A percentile compares a stretch with the other conserved stretches of the same genome.
phyloP scores from a whole-genome alignment of 2,113 vertebrate genomes.

The Fulmarus glacialis region DNA sequence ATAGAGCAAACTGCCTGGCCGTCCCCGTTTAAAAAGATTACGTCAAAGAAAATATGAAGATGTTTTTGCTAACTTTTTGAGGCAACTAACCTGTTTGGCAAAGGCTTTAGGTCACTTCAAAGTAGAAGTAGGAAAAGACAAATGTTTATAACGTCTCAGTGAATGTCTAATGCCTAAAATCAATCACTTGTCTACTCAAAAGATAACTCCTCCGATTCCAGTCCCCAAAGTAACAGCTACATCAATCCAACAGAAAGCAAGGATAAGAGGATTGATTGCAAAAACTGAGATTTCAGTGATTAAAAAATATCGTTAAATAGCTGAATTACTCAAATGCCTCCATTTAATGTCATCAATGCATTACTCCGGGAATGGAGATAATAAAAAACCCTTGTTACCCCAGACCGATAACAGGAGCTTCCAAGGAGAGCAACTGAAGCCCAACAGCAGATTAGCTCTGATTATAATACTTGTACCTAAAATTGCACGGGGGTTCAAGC shows the following conservation, averaged over 20 bases:
- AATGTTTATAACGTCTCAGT: constrained; percentile 27
- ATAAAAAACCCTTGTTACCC: neutral
- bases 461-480: neutral
- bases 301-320: neutral
- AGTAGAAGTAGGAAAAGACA: constrained; percentile 4
- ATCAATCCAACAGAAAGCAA: constrained; percentile 34
- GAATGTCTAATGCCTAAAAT: constrained; percentile 46
- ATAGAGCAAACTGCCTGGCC: neutral
- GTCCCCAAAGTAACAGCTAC: constrained; percentile 20
- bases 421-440: neutral
- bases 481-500: neutral
- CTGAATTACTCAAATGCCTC: constrained; percentile 25
- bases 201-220: neutral
- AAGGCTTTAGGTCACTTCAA: neutral
- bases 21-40: neutral
- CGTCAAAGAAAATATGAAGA: neutral
- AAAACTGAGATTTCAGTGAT: constrained; percentile 21
- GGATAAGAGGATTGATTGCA: constrained; percentile 33
- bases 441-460: neutral
- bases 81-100: neutral
- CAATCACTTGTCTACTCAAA: constrained; percentile 14
- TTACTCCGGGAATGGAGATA: neutral
- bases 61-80: neutral
- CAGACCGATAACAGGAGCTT: neutral
- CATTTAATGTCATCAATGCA: neutral